These are phyloP conservation scores for Alviniconcha strummeri DNA, from an alignment of 2,888 invertebrate genomes.

Conservation along the genomic window DNA sequence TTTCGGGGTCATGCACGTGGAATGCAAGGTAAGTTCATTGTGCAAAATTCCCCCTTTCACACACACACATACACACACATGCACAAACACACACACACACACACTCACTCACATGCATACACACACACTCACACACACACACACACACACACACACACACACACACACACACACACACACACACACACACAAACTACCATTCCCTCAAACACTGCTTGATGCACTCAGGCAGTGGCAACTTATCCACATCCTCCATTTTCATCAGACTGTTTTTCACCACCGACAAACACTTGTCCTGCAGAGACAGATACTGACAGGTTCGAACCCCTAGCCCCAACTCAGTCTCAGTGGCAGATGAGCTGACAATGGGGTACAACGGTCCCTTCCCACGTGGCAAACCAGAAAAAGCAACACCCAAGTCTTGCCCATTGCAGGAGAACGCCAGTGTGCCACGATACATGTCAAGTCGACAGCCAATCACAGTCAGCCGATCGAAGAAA, in stretches of 20 bases:
- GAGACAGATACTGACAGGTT: slow-evolving; percentile 50
- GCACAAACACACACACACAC: not conserved
- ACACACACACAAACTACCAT: slow-evolving; percentile 32
- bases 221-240: slow-evolving; percentile 56
- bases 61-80: not conserved
- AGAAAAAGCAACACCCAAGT: slow-evolving; percentile 61
- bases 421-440: slow-evolving; percentile 56
- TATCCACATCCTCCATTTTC: slow-evolving; percentile 44
- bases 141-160: not conserved
- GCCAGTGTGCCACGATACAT: slow-evolving; percentile 58
- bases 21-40: too few relatives aligned
- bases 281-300: slow-evolving; percentile 59
- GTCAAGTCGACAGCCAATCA: slow-evolving; percentile 61
- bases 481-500: slow-evolving; percentile 56
- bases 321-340: slow-evolving; percentile 58
- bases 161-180: not conserved
- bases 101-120: not conserved
- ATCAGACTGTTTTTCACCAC: slow-evolving; percentile 47
- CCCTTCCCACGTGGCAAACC: slow-evolving; percentile 44
- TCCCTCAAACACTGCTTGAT: slow-evolving; percentile 51
- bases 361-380: slow-evolving; percentile 60
- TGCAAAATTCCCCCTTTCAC: too few relatives aligned
- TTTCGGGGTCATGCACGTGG: too few relatives aligned
- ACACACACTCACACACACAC: not conserved
- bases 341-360: slow-evolving; percentile 60